A percentile compares a stretch with the other conserved stretches of the same genome.
Conservation (phyloP, 92 coral and sea anemone genomes). For the Epizoanthus illoricatus region DNA sequence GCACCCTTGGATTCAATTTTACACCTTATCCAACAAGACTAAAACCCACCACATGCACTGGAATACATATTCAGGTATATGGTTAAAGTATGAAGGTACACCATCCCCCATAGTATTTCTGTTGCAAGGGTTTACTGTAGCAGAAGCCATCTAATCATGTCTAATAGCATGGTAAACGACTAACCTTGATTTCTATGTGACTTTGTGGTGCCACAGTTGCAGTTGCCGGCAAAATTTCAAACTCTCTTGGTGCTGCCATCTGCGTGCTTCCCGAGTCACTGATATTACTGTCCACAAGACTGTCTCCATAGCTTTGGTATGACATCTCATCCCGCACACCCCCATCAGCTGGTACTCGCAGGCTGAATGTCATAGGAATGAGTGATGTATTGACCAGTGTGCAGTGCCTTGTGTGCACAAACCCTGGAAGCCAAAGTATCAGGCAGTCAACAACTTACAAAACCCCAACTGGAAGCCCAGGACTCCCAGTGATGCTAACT, state of each 20-base stretch:
- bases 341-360: conserved; percentile 95
- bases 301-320: conserved; percentile 49
- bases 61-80: too few relatives aligned
- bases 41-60: too few relatives aligned
- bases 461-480: too few relatives aligned
- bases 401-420: conserved; percentile 83
- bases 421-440: conserved; percentile 54
- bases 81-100: too few relatives aligned
- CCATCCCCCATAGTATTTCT: too few relatives aligned
- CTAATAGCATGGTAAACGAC: neutral
- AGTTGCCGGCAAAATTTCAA: conserved; percentile 73
- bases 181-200: conserved; percentile 75
- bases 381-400: conserved; percentile 91
- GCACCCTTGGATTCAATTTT: too few relatives aligned
- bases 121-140: too few relatives aligned
- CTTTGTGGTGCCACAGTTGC: conserved; percentile 90
- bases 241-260: conserved; percentile 75
- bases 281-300: conserved; percentile 78
- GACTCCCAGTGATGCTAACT: too few relatives aligned
- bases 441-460: too few relatives aligned
- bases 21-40: too few relatives aligned
- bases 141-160: too few relatives aligned
- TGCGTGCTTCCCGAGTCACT: conserved; percentile 66
- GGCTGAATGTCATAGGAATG: conserved; percentile 89
- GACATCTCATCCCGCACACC: conserved; percentile 49